Evolutionary conservation across 1,140 invertebrate species (phyloP), one percentile per base, ranked within the genome.

Genomic region (Vollenhovia emeryi): DNA sequence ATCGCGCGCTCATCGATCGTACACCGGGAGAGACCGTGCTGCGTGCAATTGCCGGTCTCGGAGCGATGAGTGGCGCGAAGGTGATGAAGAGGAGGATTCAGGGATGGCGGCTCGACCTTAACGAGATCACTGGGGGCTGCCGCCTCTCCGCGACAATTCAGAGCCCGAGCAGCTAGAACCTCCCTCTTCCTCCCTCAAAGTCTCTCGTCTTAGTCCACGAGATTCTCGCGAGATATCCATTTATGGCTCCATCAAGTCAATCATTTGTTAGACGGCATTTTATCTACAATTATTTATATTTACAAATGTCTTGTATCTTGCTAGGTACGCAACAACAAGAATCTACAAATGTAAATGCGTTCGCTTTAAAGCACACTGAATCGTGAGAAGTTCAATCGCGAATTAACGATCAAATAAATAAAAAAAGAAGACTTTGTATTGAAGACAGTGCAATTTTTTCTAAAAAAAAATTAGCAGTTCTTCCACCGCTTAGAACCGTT

Each of bases 1-100:
- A 83, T 88, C 85, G 87, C 86, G 73, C 86, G 69, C 85, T 68
- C 71, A 76, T 84, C 73, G 57, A 59, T 82, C 43, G 60, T 11
- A 13, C n/a, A 18, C 68, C 64, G 68, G 2, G 36, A 5, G 36
- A 68, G 57, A 62, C 40, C 36, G 66, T 45, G 48, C 36, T 27
- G 36, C 60, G 52, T 36, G 48, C 27, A 24, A 71, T 50, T n/a
- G 78, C n/a, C 6, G 18, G 24, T 33, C n/a, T 62, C 43, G 18
- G 57, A 50, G 86, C 36, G 30, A 50, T 74, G 59, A 50, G 66
- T 40, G 62, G 40, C 36, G 66, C 57, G 59, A 66, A 86, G 69
- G 69, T 84, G 79, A 84, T 36, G 60, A 86, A 57, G 79, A 55
- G 57, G 45, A 84, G 80, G 85, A 73, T 66, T 84, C 76, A 48